Evolutionary conservation across 1,140 invertebrate genomes (phyloP).

Genomic region (Drosophila ercepeae): DNA sequence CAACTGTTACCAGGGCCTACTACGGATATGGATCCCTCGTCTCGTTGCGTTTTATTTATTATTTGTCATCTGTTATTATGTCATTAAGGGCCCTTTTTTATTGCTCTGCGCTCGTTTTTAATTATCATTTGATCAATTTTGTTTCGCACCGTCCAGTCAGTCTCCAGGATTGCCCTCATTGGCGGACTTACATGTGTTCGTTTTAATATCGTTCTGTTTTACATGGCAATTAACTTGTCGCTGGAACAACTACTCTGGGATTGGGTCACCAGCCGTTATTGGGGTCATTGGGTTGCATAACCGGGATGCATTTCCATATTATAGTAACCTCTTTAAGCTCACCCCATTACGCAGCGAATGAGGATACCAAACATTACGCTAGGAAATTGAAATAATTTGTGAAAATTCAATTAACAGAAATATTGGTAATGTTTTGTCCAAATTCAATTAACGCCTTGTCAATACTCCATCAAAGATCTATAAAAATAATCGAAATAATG

Average conservation of each 20-base stretch:
- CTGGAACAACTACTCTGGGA: slow-evolving; percentile 26
- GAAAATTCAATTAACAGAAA: not conserved
- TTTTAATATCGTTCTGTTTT: slow-evolving; percentile 62
- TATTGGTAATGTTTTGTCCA: not conserved
- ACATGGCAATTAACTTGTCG: slow-evolving; percentile 74
- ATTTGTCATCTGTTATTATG: slow-evolving; percentile 82
- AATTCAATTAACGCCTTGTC: slow-evolving; percentile 3
- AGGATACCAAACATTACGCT: not conserved
- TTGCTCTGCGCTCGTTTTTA: slow-evolving; percentile 69
- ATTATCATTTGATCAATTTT: slow-evolving; percentile 76
- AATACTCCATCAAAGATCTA: not conserved
- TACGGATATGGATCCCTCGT: not conserved
- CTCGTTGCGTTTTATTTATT: slow-evolving; percentile 66
- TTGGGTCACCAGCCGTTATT: slow-evolving; percentile 19
- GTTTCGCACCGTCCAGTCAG: slow-evolving; percentile 25
- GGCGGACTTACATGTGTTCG: slow-evolving; percentile 13
- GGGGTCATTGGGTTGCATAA: slow-evolving; percentile 1
- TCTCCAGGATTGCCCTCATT: slow-evolving; percentile 8
- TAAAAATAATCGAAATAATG: slow-evolving; percentile 7
- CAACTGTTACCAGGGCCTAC: slow-evolving; percentile 42
- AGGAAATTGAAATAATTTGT: not conserved
- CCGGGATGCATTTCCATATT: not conserved
- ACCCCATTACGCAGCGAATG: no score
- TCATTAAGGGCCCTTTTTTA: slow-evolving; percentile 72
- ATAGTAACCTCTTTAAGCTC: not conserved